Percentiles rank a stretch among this genome's conserved stretches.
Conservation (phyloP, 2,888 invertebrate species). For the Anticlea derivata region DNA sequence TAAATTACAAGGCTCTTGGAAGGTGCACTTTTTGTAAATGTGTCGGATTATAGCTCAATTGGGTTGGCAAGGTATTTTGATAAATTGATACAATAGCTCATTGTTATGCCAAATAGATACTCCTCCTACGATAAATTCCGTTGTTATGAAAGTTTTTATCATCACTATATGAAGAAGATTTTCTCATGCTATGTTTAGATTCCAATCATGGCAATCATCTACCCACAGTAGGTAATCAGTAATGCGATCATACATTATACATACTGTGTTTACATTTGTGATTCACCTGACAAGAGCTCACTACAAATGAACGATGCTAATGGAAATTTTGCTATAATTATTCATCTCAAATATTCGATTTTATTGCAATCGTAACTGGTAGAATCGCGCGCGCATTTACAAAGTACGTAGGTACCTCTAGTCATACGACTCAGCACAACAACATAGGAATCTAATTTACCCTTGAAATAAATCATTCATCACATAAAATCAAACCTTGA, state of each 20-base stretch:
- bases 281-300: conserved; percentile 9
- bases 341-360: not conserved
- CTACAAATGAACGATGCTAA: conserved; percentile 5
- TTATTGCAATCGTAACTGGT: not conserved
- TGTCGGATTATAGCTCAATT: no score
- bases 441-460: no score
- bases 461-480: no score
- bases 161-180: not conserved
- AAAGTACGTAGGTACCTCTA: not conserved
- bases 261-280: conserved; percentile 1
- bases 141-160: no score
- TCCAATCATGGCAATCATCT: not conserved
- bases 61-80: no score
- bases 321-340: not conserved
- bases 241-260: conserved; percentile 6
- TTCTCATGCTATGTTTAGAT: conserved; percentile 10
- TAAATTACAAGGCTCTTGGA: no score
- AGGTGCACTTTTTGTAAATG: no score
- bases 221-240: conserved; percentile 5
- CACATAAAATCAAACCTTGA: no score
- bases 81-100: no score
- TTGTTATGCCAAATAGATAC: no score
- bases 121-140: no score
- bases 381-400: not conserved
- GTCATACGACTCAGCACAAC: no score